A percentile compares a stretch with the other conserved stretches of the same genome.
phyloP scores from a whole-genome alignment of 2,113 vertebrate species.

The Engystomops pustulosus region DNA sequence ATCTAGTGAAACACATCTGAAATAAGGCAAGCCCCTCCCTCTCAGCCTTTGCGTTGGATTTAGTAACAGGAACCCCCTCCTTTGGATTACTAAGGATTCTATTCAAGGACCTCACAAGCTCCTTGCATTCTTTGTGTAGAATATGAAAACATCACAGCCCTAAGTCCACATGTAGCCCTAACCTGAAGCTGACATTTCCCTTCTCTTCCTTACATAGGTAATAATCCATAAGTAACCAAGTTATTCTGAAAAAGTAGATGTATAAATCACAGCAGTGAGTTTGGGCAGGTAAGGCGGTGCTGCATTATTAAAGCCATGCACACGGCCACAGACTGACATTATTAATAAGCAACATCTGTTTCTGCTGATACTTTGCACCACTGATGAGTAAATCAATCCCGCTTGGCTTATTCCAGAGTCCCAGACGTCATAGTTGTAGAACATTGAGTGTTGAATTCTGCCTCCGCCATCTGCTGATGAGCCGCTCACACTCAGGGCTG shows the following conservation, averaged over 20 bases:
- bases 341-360: background rate
- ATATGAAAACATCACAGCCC: no score
- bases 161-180: no score
- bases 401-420: background rate
- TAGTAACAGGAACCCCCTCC: no score
- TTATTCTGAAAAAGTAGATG: background rate
- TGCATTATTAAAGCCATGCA: background rate
- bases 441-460: background rate
- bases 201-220: background rate
- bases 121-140: no score
- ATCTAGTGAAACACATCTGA: no score
- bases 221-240: background rate
- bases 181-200: no score
- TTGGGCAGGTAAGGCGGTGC: background rate
- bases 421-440: background rate
- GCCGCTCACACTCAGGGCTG: background rate
- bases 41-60: no score
- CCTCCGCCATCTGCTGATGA: background rate
- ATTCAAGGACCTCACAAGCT: no score
- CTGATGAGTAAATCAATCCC: slow-evolving; percentile 4
- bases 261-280: background rate
- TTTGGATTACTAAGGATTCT: no score
- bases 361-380: background rate
- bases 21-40: no score
- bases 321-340: background rate